phyloP scores from a whole-genome alignment of 1,140 invertebrate genomes.

The Drosophila tristis region DNA sequence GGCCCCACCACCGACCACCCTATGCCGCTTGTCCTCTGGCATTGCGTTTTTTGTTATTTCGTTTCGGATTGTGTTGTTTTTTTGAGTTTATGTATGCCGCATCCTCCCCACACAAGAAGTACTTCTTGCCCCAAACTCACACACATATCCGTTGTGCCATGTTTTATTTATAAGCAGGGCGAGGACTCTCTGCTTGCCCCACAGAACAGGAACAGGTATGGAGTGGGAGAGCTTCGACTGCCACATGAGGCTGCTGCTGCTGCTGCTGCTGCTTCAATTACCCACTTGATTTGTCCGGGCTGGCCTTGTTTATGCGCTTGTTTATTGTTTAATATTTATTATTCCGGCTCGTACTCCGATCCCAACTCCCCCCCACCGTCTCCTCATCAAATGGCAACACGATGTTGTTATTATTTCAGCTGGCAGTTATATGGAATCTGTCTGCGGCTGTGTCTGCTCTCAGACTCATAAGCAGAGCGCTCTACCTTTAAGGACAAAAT shows the following conservation, averaged over 20 bases:
- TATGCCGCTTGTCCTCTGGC: conserved; percentile 25
- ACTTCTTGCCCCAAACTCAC: conserved; percentile 41
- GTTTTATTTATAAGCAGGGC: conserved; percentile 68
- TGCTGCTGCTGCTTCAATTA: conserved; percentile 50
- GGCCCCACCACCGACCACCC: not conserved
- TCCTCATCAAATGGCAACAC: conserved; percentile 5
- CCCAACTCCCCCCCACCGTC: too few species aligned
- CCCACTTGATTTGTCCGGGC: conserved; percentile 47
- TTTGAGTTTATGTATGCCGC: conserved; percentile 12
- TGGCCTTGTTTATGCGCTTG: conserved; percentile 41
- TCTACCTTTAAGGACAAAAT: too few species aligned
- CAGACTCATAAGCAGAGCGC: too few species aligned
- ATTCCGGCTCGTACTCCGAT: conserved; percentile 6
- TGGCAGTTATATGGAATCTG: conserved; percentile 27
- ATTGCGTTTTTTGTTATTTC: conserved; percentile 26
- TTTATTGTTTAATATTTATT: conserved; percentile 55
- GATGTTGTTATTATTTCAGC: conserved; percentile 21
- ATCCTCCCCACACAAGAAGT: not conserved
- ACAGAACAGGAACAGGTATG: too few species aligned
- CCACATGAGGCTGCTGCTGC: conserved; percentile 30
- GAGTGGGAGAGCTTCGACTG: too few species aligned
- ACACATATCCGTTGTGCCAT: conserved; percentile 53
- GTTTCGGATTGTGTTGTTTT: conserved; percentile 24
- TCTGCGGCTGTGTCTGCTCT: not conserved
- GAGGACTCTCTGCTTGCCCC: conserved; percentile 11